Conservation (phyloP, 2,113 vertebrate genomes). For the Notarius lentiginosus region DNA sequence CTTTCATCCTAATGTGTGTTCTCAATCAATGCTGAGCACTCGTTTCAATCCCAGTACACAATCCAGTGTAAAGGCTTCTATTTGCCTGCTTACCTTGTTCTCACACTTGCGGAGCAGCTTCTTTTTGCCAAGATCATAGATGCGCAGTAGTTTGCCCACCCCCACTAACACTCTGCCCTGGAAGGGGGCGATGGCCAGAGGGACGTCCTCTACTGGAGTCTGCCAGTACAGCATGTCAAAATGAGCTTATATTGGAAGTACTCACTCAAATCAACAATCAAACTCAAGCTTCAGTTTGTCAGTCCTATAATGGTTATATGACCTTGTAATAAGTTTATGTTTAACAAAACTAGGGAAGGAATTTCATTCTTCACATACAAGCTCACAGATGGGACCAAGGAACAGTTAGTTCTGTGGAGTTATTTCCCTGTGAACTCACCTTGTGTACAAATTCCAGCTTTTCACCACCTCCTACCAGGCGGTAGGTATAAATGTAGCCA, state of each 20-base stretch:
- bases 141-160: conserved; percentile 91
- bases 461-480: conserved; percentile 84
- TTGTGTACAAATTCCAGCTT: conserved; percentile 98
- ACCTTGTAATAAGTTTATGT: not conserved
- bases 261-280: not conserved
- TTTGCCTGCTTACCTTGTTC: conserved; percentile 83
- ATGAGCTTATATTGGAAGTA: not conserved
- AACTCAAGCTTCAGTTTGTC: not conserved
- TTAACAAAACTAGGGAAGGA: not conserved
- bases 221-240: conserved; percentile 55
- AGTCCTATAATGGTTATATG: not conserved
- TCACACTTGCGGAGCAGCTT: conserved; percentile 97
- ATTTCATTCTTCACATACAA: conserved; percentile 3
- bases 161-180: conserved; percentile 90
- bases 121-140: conserved; percentile 97
- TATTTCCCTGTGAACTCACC: conserved; percentile 70
- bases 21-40: not conserved
- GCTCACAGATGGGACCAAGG: not conserved
- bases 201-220: conserved; percentile 95
- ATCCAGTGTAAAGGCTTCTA: not conserved
- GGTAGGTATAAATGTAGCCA: conserved; percentile 96
- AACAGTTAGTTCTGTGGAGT: not conserved
- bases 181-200: conserved; percentile 92
- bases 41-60: not conserved
- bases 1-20: not conserved